Conservation (phyloP, 2,797 vertebrate genomes). For the Oryzias dopingdopingensis region DNA sequence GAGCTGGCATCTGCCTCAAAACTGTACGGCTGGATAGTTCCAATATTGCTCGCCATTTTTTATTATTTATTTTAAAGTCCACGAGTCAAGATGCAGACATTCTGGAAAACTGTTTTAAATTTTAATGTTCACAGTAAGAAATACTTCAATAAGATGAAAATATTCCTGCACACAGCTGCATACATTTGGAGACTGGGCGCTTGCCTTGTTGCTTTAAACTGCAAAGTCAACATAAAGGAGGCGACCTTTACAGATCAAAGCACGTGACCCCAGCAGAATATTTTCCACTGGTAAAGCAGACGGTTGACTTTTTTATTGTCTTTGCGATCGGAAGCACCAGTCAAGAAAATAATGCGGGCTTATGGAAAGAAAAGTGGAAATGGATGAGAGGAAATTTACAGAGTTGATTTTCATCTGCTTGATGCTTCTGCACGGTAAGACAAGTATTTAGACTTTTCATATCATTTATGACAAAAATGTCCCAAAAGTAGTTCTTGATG, state of each 20-base stretch:
- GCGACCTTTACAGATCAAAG: neutral
- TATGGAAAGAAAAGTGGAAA: neutral
- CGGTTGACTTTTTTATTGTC: neutral
- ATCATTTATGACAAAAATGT: neutral
- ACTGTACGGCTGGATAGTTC: too few relatives aligned
- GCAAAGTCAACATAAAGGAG: constrained; percentile 22
- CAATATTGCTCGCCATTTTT: too few relatives aligned
- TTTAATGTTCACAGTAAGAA: constrained; percentile 1
- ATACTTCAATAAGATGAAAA: neutral
- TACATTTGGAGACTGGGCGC: neutral
- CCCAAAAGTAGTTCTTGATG: too few relatives aligned
- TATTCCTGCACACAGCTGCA: too few relatives aligned
- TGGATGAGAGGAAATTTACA: constrained; percentile 7
- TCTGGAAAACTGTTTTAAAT: constrained; percentile 2
- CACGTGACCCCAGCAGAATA: neutral
- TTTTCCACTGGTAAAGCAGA: neutral
- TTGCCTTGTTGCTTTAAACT: neutral
- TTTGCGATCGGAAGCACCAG: neutral
- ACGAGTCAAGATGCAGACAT: neutral
- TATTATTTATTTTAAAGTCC: too few relatives aligned
- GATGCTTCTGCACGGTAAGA: constrained; percentile 38
- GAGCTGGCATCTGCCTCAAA: too few relatives aligned
- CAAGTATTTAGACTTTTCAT: neutral
- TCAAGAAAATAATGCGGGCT: neutral
- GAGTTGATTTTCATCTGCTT: constrained; percentile 16